Evolutionary conservation across 1,140 invertebrate species (phyloP).

Genomic region (Ladona fulva): DNA sequence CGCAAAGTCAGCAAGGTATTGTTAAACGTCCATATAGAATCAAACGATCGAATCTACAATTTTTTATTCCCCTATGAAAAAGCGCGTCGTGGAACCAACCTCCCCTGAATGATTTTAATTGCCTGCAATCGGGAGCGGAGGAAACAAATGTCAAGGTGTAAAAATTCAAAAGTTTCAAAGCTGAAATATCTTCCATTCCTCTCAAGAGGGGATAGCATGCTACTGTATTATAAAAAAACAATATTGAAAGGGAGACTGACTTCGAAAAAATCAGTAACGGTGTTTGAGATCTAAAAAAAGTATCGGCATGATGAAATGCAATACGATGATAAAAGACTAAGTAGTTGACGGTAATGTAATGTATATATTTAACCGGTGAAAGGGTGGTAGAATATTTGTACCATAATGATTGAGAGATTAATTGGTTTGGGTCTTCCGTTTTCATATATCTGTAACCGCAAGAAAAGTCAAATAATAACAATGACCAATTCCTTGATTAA

Average conservation of each 20-base stretch:
- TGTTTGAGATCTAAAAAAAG: background rate
- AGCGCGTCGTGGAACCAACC: too few relatives aligned
- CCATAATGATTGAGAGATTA: background rate
- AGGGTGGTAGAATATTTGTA: slow-evolving; percentile 4
- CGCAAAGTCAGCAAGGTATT: too few relatives aligned
- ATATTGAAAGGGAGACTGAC: background rate
- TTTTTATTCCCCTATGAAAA: too few relatives aligned
- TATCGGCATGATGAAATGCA: background rate
- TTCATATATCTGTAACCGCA: background rate
- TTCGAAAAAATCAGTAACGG: background rate
- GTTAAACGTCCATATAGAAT: too few relatives aligned
- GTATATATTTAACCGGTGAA: background rate
- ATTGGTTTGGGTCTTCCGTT: background rate
- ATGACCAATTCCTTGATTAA: background rate
- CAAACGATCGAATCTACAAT: too few relatives aligned
- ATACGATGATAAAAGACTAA: background rate
- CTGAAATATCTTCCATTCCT: background rate
- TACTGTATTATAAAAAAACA: background rate
- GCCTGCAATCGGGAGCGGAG: too few relatives aligned
- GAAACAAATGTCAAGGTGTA: too few relatives aligned
- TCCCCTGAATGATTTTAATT: too few relatives aligned
- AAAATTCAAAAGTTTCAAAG: too few relatives aligned
- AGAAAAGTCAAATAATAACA: background rate
- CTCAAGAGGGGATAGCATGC: background rate
- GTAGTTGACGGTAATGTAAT: background rate